Conservation (phyloP, 2,797 vertebrate species). For the Oryzias dopingdopingensis region DNA sequence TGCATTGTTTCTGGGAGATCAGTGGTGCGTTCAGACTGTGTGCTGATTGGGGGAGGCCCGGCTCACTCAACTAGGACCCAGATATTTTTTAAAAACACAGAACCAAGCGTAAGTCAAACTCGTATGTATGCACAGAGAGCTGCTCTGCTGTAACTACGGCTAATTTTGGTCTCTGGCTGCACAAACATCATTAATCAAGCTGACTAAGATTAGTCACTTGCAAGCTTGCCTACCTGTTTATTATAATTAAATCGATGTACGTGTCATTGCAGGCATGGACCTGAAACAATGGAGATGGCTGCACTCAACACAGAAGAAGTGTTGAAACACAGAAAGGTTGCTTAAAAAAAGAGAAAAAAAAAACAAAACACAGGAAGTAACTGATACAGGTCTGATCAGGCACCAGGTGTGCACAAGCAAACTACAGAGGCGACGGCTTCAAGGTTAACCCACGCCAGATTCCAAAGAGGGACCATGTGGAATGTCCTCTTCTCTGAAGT, state of each 20-base stretch:
- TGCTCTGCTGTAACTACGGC: conserved; percentile 52
- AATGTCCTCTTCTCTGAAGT: conserved; percentile 37
- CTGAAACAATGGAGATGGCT: conserved; percentile 31
- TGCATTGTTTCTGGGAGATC: conserved; percentile 67
- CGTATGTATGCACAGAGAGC: conserved; percentile 25
- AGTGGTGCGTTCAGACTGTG: conserved; percentile 61
- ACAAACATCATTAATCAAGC: conserved; percentile 81
- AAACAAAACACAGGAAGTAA: conserved; percentile 20
- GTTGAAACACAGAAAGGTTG: neutral
- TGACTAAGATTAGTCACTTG: conserved; percentile 78
- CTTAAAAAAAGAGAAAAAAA: conserved; percentile 13
- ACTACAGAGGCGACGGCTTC: neutral
- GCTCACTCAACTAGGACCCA: conserved; percentile 50
- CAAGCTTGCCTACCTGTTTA: conserved; percentile 70
- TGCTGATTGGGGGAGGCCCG: conserved; percentile 43
- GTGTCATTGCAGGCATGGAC: conserved; percentile 53
- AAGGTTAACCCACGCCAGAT: no score
- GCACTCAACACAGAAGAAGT: conserved; percentile 30
- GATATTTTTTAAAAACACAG: conserved; percentile 36
- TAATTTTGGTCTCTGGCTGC: conserved; percentile 68
- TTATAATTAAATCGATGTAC: conserved; percentile 79
- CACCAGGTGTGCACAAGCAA: conserved; percentile 10
- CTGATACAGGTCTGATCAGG: neutral
- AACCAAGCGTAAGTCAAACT: conserved; percentile 33
- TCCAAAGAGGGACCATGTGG: conserved; percentile 12